These are phyloP conservation scores for Oophaga pumilio DNA, from an alignment of 2,113 vertebrate genomes.

Conservation along the genomic window DNA sequence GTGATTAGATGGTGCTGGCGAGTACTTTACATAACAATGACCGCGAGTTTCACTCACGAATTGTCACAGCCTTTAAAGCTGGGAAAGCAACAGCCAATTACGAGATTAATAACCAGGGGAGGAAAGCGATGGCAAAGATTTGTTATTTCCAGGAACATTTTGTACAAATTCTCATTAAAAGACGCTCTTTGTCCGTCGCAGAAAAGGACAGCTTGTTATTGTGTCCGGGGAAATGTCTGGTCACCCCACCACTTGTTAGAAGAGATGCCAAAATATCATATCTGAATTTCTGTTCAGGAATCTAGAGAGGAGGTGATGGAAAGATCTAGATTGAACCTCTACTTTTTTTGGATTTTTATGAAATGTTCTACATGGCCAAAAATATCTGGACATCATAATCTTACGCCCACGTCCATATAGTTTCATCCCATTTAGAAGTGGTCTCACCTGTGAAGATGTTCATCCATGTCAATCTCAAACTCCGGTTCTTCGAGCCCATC, in stretches of 20 bases:
- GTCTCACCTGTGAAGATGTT: too few species aligned
- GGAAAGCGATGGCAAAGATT: too few species aligned
- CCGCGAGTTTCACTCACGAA: not conserved
- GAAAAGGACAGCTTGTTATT: conserved; percentile 21
- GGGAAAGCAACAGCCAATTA: not conserved
- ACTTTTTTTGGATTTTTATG: not conserved
- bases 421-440: too few species aligned
- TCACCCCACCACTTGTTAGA: not conserved
- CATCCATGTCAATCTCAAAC: too few species aligned
- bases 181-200: not conserved
- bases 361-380: not conserved
- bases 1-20: not conserved
- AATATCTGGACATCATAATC: not conserved
- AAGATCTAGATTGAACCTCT: not conserved
- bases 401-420: not conserved
- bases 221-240: not conserved
- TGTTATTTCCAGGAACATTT: conserved; percentile 22
- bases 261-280: not conserved
- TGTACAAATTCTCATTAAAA: conserved; percentile 32
- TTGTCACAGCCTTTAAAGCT: not conserved
- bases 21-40: conserved; percentile 37
- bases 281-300: not conserved
- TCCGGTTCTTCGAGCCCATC: too few species aligned
- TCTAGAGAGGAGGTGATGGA: not conserved
- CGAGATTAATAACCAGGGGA: conserved; percentile 7